Conservation (phyloP, 2,888 invertebrate genomes). For the Prosapia bicincta region DNA sequence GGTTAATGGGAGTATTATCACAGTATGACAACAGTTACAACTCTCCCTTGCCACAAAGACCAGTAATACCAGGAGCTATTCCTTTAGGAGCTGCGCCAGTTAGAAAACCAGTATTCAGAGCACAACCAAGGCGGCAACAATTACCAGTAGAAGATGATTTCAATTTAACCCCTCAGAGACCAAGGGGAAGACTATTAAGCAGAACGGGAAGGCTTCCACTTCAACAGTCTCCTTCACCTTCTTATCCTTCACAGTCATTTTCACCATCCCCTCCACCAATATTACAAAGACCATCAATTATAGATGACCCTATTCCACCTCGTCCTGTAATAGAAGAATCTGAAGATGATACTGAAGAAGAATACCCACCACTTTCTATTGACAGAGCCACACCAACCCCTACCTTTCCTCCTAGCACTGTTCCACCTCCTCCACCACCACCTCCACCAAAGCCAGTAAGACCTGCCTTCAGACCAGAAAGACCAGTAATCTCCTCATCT, state of each 20-base stretch:
- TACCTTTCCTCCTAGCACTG: conserved; percentile 12
- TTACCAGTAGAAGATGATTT: background rate
- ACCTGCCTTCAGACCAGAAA: conserved; percentile 28
- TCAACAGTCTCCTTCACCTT: background rate
- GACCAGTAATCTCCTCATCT: conserved; percentile 24
- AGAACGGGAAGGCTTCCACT: background rate
- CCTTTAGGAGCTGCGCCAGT: background rate
- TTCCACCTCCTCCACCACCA: conserved; percentile 29
- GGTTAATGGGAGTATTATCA: background rate
- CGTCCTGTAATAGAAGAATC: conserved; percentile 43
- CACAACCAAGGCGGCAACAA: background rate
- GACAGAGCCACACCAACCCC: conserved; percentile 43
- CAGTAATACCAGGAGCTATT: background rate
- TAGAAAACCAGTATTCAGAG: background rate
- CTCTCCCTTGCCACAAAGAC: background rate
- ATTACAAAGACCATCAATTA: background rate
- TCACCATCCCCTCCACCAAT: conserved; percentile 40
- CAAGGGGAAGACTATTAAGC: background rate
- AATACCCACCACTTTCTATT: conserved; percentile 46
- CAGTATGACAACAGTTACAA: background rate
- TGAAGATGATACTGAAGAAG: conserved; percentile 52
- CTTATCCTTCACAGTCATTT: conserved; percentile 25
- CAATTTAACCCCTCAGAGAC: background rate
- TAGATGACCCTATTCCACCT: conserved; percentile 42
- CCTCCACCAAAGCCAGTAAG: conserved; percentile 23